Evolutionary conservation across 2,113 vertebrate species (phyloP).

Genomic region (Irena cyanogastra): DNA sequence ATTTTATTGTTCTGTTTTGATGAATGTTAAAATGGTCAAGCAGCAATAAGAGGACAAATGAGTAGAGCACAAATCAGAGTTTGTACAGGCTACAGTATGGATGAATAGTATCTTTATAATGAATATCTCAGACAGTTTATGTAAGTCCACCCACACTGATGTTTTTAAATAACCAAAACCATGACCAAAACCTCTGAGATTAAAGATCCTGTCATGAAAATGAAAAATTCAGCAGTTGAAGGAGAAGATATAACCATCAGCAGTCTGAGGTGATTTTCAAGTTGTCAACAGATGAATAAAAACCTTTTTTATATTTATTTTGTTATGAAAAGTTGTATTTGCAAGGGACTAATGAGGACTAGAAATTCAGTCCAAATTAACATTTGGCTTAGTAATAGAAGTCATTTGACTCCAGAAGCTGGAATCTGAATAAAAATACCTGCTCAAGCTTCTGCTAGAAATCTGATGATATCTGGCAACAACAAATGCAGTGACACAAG

Average conservation of each 20-base stretch:
- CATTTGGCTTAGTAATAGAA: not conserved
- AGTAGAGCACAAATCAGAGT: not conserved
- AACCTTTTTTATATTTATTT: not conserved
- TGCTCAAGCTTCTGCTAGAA: not conserved
- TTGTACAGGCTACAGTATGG: not conserved
- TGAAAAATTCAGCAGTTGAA: not conserved
- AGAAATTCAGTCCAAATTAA: not conserved
- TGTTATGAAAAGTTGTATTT: not conserved
- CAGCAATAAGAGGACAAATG: not conserved
- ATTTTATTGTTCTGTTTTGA: not conserved
- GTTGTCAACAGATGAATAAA: not conserved
- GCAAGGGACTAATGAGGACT: not conserved
- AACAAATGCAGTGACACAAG: not conserved
- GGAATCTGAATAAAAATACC: not conserved
- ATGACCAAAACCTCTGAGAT: not conserved
- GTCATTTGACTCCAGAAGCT: not conserved
- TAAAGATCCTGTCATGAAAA: not conserved
- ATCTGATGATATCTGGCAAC: not conserved
- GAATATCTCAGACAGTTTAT: not conserved
- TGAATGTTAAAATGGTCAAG: not conserved
- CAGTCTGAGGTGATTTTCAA: not conserved
- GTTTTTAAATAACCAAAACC: not conserved
- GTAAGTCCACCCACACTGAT: not conserved
- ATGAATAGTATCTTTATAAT: not conserved
- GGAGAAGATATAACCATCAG: not conserved